phyloP scores from a whole-genome alignment of 2,888 invertebrate genomes.

The Drosophila buzzatii region DNA sequence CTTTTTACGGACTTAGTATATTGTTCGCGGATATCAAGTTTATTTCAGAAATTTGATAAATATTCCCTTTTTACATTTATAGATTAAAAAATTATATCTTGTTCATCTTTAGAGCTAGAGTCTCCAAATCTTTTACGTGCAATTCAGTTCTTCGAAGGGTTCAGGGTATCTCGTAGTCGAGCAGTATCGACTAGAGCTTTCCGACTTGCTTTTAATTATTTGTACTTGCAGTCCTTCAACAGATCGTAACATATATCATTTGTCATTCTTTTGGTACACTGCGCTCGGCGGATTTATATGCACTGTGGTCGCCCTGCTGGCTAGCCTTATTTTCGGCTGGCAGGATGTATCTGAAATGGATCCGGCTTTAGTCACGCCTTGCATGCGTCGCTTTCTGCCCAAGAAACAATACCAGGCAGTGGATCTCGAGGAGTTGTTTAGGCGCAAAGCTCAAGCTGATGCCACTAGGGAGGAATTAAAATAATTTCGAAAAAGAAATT shows the following conservation, averaged over 20 bases:
- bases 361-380: constrained; percentile 88
- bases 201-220: too few relatives aligned
- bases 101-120: too few relatives aligned
- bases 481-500: neutral
- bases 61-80: too few relatives aligned
- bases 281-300: constrained; percentile 88
- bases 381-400: constrained; percentile 86
- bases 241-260: constrained; percentile 86
- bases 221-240: constrained; percentile 61
- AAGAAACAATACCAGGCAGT: constrained; percentile 57
- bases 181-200: too few relatives aligned
- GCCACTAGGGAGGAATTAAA: neutral
- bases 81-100: too few relatives aligned
- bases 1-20: too few relatives aligned
- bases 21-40: too few relatives aligned
- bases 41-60: too few relatives aligned
- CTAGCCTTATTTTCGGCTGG: constrained; percentile 87
- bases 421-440: constrained; percentile 64
- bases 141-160: too few relatives aligned
- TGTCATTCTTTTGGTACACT: constrained; percentile 91
- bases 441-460: constrained; percentile 25
- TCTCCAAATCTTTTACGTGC: too few relatives aligned
- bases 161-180: too few relatives aligned
- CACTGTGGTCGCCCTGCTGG: constrained; percentile 87
- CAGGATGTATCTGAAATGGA: constrained; percentile 87